Evolutionary conservation across 1,140 invertebrate genomes (phyloP), one percentile per base, ranked within the genome.

Genomic region (Leptinotarsa undecemlineata): DNA sequence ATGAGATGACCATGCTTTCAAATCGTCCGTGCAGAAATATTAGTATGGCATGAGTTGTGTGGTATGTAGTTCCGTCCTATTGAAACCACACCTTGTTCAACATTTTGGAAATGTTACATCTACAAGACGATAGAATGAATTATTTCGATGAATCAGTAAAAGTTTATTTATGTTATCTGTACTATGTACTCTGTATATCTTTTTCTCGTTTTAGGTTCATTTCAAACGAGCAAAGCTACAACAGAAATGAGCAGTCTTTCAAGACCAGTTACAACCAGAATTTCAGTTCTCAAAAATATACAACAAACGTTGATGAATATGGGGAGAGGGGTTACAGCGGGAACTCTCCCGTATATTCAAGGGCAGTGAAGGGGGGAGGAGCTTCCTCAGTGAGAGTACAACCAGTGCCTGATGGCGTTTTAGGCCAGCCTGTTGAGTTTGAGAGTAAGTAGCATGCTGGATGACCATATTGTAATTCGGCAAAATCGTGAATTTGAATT

Each of bases 401-500:
- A 80, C 90, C 92, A 74, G 94, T 95, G 79, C 92, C 94, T 66
- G 93, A 96, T 85, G 94, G 94, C 74, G 87, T 93, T 19, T 90
- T 97, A 23, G 95, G 95, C 76, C 90, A 95, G 84, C 95, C 95
- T 62, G 95, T 98, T 14, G 94, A 96, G 86, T 99, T 99, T 89
- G 95, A 98, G 89, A 98, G 96, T 98, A 89, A 90, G 91, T 87
- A 73, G 5, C 13, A n/a, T 57, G 51, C 33, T 33, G 33, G 8
- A 33, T 33, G 33, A 33, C 33, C 6, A 42, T 42, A 42, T 11
- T 42, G 11, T 8, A 11, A 11, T 42, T 42, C 33, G 33, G 33
- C 8, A 42, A 42, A 42, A 42, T 3, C 33, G 33, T 26, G 26
- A 26, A 26, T 26, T 26, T 26, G 26, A 26, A 26, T 26, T 26